Conservation (phyloP, 1,140 invertebrate species). For the Druon quercuslanigerum region DNA sequence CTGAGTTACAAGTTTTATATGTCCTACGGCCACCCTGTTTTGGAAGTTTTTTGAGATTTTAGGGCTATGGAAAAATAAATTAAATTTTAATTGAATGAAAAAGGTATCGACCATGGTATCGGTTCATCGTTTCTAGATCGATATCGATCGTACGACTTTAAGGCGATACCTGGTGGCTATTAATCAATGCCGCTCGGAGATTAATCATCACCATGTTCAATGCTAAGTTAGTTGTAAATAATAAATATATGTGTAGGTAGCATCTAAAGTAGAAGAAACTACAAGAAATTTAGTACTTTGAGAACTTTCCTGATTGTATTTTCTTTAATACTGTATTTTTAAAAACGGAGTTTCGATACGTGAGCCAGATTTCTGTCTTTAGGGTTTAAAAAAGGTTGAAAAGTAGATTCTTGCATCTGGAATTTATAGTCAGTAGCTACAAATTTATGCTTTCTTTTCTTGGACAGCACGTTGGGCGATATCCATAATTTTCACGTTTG, state of each 20-base stretch:
- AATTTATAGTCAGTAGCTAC: too few relatives aligned
- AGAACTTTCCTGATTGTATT: too few relatives aligned
- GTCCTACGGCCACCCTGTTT: too few relatives aligned
- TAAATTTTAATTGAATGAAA: not conserved
- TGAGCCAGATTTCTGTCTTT: too few relatives aligned
- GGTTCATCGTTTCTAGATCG: constrained; percentile 8
- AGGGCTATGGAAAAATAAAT: not conserved
- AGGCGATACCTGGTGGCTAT: constrained; percentile 30
- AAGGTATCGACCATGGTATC: not conserved
- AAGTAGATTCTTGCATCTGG: too few relatives aligned
- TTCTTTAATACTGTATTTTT: too few relatives aligned
- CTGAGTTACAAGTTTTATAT: too few relatives aligned
- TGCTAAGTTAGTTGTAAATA: not conserved
- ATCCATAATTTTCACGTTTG: constrained; percentile 16
- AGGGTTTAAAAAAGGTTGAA: too few relatives aligned
- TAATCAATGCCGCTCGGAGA: constrained; percentile 42
- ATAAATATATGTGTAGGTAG: not conserved
- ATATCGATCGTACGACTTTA: not conserved
- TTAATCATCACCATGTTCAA: constrained; percentile 44
- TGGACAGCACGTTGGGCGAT: not conserved
- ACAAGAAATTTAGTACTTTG: too few relatives aligned
- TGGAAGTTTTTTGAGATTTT: not conserved
- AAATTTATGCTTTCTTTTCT: not conserved
- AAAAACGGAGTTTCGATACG: too few relatives aligned
- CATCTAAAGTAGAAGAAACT: too few relatives aligned